Evolutionary conservation across 2,888 invertebrate species (phyloP), one percentile per base, ranked within the genome.

Genomic region (Tetheella fluctuosa): DNA sequence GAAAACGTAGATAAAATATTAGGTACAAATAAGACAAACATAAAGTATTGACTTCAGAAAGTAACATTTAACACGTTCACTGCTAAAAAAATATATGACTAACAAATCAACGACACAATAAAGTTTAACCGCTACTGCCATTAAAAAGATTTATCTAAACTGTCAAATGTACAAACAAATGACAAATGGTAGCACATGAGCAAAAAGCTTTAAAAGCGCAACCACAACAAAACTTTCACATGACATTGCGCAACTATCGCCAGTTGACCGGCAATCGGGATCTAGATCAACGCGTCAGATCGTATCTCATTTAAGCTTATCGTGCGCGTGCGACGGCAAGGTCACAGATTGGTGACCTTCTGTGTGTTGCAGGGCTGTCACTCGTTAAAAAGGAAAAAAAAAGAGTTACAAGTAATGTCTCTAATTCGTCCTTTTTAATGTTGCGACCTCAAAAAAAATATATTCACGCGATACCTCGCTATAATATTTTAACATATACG

Each of bases 251-350:
- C 48, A 17, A 48, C 48, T 48, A 17, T 48, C 48, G 48, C 48
- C 48, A 48, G 48, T 48, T 48, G 48, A 48, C 48, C 48, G 61
- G 61, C 65, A 67, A 63, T 61, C 62, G 52, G 60, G 71, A 77
- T 78, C 76, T 73, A 72, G 80, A 81, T 76, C 71, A 70, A 68
- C 67, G 70, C 69, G 70, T 70, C 67, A 68, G 76, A 79, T 80
- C 59, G 67, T 73, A 75, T 75, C 48, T 48, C 48, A 66, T 56
- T 52, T 23, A 54, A 59, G 69, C 67, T 74, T 73, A 73, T 72
- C 68, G 69, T 61, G 67, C 64, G 63, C 64, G 69, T 69, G 73
- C 66, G 69, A 59, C 57, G 60, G 62, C 72, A 69, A 77, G 79
- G 77, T 67, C 70, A 64, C 61, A 52, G 58, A 59, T 59, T 62